Conservation (phyloP, 2,113 vertebrate genomes). For the Canis aureus region DNA sequence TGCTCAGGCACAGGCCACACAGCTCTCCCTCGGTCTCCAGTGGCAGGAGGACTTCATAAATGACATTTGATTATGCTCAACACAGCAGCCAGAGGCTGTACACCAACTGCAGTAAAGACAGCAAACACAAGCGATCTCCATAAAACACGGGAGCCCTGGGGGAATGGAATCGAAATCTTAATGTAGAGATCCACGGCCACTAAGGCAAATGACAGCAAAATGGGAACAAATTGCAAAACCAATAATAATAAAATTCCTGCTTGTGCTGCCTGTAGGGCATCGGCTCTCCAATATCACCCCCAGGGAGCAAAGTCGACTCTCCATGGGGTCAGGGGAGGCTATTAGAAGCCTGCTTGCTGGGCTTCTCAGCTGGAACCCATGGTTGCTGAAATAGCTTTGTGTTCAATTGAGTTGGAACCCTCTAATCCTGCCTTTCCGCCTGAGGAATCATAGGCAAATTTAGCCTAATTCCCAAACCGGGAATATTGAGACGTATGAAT, state of each 20-base stretch:
- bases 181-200: constrained; percentile 41
- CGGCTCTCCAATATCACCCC: constrained; percentile 40
- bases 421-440: constrained; percentile 63
- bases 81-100: constrained; percentile 66
- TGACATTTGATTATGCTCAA: constrained; percentile 78
- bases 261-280: constrained; percentile 68
- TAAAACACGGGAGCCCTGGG: constrained; percentile 55
- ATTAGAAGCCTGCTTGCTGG: constrained; percentile 57
- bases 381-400: constrained; percentile 54
- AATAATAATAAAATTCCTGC: constrained; percentile 80
- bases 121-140: constrained; percentile 37
- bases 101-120: neutral
- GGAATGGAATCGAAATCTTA: constrained; percentile 69
- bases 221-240: constrained; percentile 77
- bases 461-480: neutral
- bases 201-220: constrained; percentile 78
- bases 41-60: constrained; percentile 63
- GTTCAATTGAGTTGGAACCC: constrained; percentile 63
- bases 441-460: constrained; percentile 58
- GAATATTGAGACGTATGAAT: neutral
- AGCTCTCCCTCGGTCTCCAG: neutral
- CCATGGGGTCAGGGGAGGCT: constrained; percentile 51
- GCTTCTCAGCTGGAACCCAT: constrained; percentile 56
- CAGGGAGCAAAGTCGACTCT: constrained; percentile 66
- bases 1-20: neutral